Base-by-base conservation (phyloP, 2,797 vertebrate genomes). In the Nannoperca obscura region DNA sequence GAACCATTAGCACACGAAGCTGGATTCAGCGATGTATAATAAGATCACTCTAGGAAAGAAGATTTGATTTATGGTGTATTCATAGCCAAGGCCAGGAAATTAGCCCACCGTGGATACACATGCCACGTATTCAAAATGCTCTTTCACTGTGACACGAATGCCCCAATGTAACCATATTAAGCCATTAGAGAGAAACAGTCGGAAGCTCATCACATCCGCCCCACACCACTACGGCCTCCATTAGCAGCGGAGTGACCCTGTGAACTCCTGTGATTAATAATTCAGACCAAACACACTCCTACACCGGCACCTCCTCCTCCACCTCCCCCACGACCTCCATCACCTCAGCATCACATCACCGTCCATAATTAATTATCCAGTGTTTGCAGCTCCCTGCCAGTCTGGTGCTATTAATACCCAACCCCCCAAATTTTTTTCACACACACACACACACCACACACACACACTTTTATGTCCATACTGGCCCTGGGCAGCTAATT, bases 351-450 rank as follows among this genome's bases (percentile, higher is more conserved):
- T 83, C 86, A 82, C 86, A 82, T 86, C 82, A 80, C 59, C 87
- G 85, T 84, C 82, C 61, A 81, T 89, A 92, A 93, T 92, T 84
- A 93, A 94, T 93, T 88, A 92, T 80, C 87, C 81, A 67, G 68
- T 76, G 80, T 87, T 78, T 88, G 81, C 76, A 82, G 88, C 85
- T 79, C 71, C 80, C 84, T 84, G 87, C 67, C 77, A 84, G 80
- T 87, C 76, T 65, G 40, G 32, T 72, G 86, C 89, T 90, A 90
- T 91, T 83, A 85, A 91, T 89, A 89, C 63, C 60, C 71, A 72
- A 76, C 80, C 68, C 73, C 67, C 50, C 5, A 52, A 71, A 82
- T 63, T 17, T 53, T 63, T 71, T 19, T 70, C 76, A 49, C 71
- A 60, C 61, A 64, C 47, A 66, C 34, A 63, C 47, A 79, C 47